phyloP scores from a whole-genome alignment of 2,888 invertebrate species.

The Steinernema scapterisci region DNA sequence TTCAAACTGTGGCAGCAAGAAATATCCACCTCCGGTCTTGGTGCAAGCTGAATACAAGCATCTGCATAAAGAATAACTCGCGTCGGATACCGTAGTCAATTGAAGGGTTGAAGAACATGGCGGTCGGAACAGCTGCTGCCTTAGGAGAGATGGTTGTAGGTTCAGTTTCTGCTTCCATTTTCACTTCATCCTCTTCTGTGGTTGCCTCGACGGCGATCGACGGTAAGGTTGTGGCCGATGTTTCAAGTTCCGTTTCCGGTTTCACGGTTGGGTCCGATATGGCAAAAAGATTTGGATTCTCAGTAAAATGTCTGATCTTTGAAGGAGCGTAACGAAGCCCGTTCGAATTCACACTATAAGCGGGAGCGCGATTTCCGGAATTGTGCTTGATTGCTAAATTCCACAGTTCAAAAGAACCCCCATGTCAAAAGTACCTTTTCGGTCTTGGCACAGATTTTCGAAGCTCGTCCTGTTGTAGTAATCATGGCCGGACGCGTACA shows the following conservation, averaged over 20 bases:
- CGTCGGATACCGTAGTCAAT: neutral
- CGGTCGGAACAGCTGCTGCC: neutral
- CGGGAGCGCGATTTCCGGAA: neutral
- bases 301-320: neutral
- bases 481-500: constrained; percentile 43
- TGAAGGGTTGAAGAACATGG: constrained; percentile 21
- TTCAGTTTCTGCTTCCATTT: constrained; percentile 36
- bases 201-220: neutral
- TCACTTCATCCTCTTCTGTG: constrained; percentile 26
- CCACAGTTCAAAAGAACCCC: too few relatives aligned
- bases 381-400: constrained; percentile 4
- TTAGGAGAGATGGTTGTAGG: constrained; percentile 32
- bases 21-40: constrained; percentile 11
- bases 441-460: constrained; percentile 38
- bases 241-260: constrained; percentile 38
- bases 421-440: neutral
- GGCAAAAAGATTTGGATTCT: neutral
- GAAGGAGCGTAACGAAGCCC: neutral
- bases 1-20: constrained; percentile 25
- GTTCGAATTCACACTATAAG: constrained; percentile 6
- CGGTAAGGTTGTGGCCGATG: neutral
- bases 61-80: too few relatives aligned
- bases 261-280: constrained; percentile 27
- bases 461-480: constrained; percentile 42
- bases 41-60: neutral